Evolutionary conservation across 2,113 vertebrate genomes (phyloP), one percentile per base, ranked within the genome.

Genomic region (Myotis brandtii): DNA sequence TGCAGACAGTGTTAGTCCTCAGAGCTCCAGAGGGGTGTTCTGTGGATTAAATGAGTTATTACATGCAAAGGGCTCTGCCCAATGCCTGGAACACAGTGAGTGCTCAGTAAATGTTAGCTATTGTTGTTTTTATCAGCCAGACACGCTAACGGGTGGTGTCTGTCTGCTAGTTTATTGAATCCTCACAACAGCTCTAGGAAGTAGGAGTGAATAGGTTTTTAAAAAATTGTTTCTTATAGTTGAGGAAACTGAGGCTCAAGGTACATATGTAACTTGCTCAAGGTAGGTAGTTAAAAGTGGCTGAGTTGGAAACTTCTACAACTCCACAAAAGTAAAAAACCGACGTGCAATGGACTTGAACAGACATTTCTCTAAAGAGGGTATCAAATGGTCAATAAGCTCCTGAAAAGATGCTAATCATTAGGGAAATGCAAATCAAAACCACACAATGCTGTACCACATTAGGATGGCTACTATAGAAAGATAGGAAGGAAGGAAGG

Each of bases 231-330:
- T 72, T 46, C n/a, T 84, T 72, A 34, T 2, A n/a, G 27, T 34
- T 69, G 66, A 50, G 56, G 37, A 92, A 87, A 94, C 48, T n/a
- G 66, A 95, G 69, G 79, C 67, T 67, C 23, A 54, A 72, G 34
- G 25, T 79, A 62, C 59, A 62, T 79, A 40, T 48, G 11, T 56
- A 40, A 81, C 56, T 81, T 56, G 54, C 62, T 93, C 25, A 46
- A 82, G 18, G 34, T 85, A 82, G 13, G 32, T 1, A 46, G 34
- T 82, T 92, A 73, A 59, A 67, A 86, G 40, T 73, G 77, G 40
- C 46, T 82, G 89, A 90, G 54, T 76, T 37, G 30, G 72, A 80
- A 72, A 48, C 18, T 23, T 30, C 3, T 10, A 70, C 37, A 48
- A 56, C 5, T 48, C 59, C 87, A 52, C 21, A 66, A 16, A 17